Base-by-base conservation (phyloP, 2,113 vertebrate species). In the Sitta europaea region DNA sequence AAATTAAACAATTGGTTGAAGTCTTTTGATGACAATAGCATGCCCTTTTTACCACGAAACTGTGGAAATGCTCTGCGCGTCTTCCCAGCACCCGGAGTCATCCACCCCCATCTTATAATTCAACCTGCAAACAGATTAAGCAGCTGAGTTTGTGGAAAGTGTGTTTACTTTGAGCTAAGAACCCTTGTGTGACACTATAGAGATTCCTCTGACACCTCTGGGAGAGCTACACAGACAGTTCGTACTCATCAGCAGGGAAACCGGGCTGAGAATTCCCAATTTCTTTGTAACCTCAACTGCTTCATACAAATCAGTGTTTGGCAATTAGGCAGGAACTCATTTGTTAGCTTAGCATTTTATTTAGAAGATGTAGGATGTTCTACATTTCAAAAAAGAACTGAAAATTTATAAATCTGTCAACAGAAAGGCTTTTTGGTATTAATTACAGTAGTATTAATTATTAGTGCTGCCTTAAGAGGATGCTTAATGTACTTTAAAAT, bases 61-160 rank as follows among this genome's bases (percentile, higher is more conserved):
- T 97, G 94, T 97, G 93, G 97, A 98, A 97, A 97, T 97, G 94
- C 88, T 97, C 95, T 86, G 83, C 67, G 96, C 96, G 85, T 95
- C 96, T 98, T 98, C 96, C 96, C 98, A 98, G 97, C 95, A 97
- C 94, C 96, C 97, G 18, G 94, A 97, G 97, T 97, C 94, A 97
- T 97, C 98, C 97, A 97, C 94, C 95, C 97, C 98, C 95, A 95
- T 97, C 98, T 97, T 98, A 98, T 98, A 99, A 98, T 98, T 98
- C 98, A 98, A 98, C 98, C 97, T 98, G 98, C 98, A 99, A 99
- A 98, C 98, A 98, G 98, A 98, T 98, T 98, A 98, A 98, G 97
- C 98, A 97, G 98, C 97, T 97, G 97, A 98, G 97, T 98, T 98
- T 98, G 97, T 98, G 97, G 96, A 98, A 98, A 98, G 98, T 95